Evolutionary conservation across 2,888 invertebrate genomes (phyloP).

Genomic region (Chalcis sispes): DNA sequence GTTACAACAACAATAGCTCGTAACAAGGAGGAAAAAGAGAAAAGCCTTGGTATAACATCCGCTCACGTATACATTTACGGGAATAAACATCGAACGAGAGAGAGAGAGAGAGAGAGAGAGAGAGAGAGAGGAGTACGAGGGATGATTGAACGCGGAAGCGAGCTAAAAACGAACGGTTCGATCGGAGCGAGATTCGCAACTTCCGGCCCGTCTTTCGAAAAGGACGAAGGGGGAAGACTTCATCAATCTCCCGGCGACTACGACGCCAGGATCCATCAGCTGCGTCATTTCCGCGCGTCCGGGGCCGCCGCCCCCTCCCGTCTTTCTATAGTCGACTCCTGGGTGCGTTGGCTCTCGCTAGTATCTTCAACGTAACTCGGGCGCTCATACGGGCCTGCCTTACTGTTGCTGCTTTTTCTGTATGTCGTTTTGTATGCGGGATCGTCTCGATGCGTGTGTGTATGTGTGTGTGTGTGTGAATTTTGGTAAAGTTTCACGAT

Average conservation of each 20-base stretch:
- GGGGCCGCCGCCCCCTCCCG: not conserved
- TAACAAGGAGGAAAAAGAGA: conserved; percentile 16
- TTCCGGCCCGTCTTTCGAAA: conserved; percentile 34
- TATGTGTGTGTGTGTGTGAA: too few relatives aligned
- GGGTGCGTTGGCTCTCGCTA: not conserved
- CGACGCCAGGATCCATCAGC: conserved; percentile 68
- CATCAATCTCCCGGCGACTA: conserved; percentile 66
- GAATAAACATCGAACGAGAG: conserved; percentile 29
- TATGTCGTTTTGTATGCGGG: too few relatives aligned
- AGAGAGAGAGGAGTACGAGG: too few relatives aligned
- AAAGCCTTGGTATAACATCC: too few relatives aligned
- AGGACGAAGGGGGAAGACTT: conserved; percentile 50
- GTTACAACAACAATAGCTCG: too few relatives aligned
- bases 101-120: not conserved
- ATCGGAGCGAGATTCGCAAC: conserved; percentile 51
- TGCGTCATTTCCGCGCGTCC: conserved; percentile 70
- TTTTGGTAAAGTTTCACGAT: too few relatives aligned
- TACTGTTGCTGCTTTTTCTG: too few relatives aligned
- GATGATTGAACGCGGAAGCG: conserved; percentile 28
- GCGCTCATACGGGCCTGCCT: too few relatives aligned
- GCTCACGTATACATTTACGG: too few relatives aligned
- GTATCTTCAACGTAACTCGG: too few relatives aligned
- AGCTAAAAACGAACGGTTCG: too few relatives aligned
- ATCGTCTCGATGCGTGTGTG: too few relatives aligned
- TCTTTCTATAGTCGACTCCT: not conserved